These are phyloP conservation scores for Dryoscopus gambensis DNA, from an alignment of 2,113 vertebrate genomes.

Conservation along the genomic window DNA sequence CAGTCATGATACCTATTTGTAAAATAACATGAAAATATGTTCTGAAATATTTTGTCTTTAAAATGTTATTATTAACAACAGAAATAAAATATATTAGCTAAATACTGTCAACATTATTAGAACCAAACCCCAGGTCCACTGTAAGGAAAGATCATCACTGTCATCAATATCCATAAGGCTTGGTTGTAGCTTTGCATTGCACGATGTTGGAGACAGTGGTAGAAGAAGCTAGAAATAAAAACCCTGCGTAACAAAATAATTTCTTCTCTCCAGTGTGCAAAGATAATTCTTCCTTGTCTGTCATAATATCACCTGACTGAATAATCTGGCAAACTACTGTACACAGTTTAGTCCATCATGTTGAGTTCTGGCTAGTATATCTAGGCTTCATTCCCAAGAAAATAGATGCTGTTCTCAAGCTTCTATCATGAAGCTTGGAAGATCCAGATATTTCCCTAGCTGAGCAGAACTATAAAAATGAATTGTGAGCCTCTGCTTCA, in stretches of 20 bases:
- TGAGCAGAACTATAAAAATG: not conserved
- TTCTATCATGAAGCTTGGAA: not conserved
- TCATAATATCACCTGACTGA: not conserved
- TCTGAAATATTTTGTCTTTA: not conserved
- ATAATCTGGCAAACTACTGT: not conserved
- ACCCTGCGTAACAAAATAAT: not conserved
- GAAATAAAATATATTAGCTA: not conserved
- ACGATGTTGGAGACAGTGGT: not conserved
- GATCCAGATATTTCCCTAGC: not conserved
- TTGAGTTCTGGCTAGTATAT: not conserved
- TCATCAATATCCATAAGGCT: fast-evolving
- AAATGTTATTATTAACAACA: not conserved
- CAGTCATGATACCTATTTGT: not conserved
- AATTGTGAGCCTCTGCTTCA: not conserved
- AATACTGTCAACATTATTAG: not conserved
- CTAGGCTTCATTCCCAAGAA: not conserved
- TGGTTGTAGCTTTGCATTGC: not conserved
- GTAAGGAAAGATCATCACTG: not conserved
- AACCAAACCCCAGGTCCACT: not conserved
- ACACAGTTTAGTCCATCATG: not conserved
- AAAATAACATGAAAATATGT: not conserved
- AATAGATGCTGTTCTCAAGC: not conserved
- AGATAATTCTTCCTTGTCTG: not conserved
- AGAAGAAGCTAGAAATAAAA: not conserved
- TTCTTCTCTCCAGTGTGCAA: not conserved